Evolutionary conservation across 2,797 vertebrate genomes (phyloP).

Genomic region (Sebastolobus alascanus): DNA sequence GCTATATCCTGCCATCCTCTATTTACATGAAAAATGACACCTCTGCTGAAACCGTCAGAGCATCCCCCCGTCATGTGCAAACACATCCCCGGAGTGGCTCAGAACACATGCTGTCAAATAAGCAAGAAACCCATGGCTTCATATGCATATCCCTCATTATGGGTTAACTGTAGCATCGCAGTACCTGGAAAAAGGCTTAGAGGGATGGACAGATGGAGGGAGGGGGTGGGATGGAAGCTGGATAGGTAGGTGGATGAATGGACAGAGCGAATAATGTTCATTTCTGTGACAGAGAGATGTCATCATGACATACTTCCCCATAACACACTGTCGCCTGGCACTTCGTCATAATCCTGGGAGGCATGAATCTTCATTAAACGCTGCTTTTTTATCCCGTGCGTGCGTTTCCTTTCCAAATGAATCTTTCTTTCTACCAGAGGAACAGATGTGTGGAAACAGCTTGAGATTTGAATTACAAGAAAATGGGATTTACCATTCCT

Average conservation of each 20-base stretch:
- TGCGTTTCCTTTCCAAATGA: conserved; percentile 31
- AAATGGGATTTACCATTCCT: conserved; percentile 71
- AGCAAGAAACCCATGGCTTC: conserved; percentile 38
- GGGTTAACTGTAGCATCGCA: conserved; percentile 50
- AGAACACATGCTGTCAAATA: conserved; percentile 63
- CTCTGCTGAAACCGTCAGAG: conserved; percentile 54
- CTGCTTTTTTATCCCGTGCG: conserved; percentile 31
- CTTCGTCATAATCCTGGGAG: conserved; percentile 46
- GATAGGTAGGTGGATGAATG: conserved; percentile 36
- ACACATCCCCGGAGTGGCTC: conserved; percentile 44
- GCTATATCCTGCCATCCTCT: conserved; percentile 57
- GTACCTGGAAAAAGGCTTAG: conserved; percentile 37
- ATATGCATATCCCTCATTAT: conserved; percentile 52
- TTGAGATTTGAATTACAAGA: conserved; percentile 71
- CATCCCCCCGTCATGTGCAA: conserved; percentile 24
- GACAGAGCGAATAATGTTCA: conserved; percentile 36
- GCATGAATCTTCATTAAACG: conserved; percentile 69
- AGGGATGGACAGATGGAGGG: conserved; percentile 45
- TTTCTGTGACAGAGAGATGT: conserved; percentile 56
- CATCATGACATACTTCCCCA: conserved; percentile 60
- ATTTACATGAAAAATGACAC: conserved; percentile 79
- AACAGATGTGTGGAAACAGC: conserved; percentile 78
- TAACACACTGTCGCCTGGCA: conserved; percentile 28
- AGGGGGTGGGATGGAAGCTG: conserved; percentile 4
- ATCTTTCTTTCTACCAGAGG: conserved; percentile 30